A percentile compares a stretch with the other conserved stretches of the same genome.
Evolutionary conservation across 2,797 vertebrate species (phyloP).

Genomic region (Tokudaia muenninki): DNA sequence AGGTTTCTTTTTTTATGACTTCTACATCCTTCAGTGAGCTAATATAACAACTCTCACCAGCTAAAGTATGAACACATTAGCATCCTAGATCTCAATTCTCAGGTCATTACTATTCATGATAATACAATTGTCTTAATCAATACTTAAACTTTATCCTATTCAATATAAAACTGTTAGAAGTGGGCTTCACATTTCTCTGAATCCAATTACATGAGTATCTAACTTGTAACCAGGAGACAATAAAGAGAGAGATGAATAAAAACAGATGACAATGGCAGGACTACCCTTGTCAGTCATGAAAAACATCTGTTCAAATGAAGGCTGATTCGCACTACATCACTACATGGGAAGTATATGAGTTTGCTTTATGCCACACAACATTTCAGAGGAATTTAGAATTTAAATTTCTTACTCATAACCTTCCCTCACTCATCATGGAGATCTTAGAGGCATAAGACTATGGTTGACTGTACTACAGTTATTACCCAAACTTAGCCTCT

Average conservation of each 20-base stretch:
- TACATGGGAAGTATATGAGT: background rate
- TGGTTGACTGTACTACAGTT: background rate
- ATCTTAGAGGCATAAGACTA: background rate
- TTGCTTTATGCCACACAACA: slow-evolving; percentile 3
- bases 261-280: background rate
- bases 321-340: background rate
- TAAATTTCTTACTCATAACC: background rate
- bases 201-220: background rate
- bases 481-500: background rate
- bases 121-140: background rate
- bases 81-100: background rate
- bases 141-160: background rate
- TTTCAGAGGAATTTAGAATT: background rate
- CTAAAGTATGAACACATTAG: background rate
- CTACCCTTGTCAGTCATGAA: background rate
- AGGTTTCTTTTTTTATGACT: background rate
- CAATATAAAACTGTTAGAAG: background rate
- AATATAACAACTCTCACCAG: background rate
- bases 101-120: background rate
- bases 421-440: background rate
- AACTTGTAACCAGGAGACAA: background rate
- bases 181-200: background rate
- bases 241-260: background rate
- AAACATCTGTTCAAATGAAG: background rate
- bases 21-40: background rate